Base-by-base conservation (phyloP, 2,888 invertebrate genomes). In the Acleris laterana region DNA sequence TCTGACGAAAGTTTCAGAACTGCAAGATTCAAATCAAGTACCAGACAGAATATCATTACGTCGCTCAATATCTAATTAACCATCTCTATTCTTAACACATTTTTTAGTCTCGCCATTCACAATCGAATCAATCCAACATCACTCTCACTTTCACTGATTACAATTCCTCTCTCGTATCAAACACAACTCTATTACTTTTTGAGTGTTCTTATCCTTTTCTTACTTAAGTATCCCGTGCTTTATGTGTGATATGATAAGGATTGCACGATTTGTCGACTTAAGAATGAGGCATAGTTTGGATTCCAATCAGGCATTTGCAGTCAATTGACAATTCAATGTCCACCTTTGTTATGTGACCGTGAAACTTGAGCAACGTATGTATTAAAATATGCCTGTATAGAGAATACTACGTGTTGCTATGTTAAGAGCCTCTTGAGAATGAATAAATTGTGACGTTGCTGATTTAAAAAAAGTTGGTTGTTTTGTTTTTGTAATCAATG, bases 71-170 rank as follows among this genome's bases (percentile, higher is more conserved):
- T 62, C 61, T 56, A 61, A 66, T 66, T 61, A 61, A 66, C 50
- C 61, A 62, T 57, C 66, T 46, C 38, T 57, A 79, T 77, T 71
- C 77, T 79, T 78, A 71, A 77, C 77, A 75, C 72, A 72, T 76
- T 74, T 70, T 55, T 61, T 72, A 68, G 72, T 67, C 71, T 72
- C 62, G 57, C 66, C 62, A 57, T 46, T 57, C 51, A 62, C 62
- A 66, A 61, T 48, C 46, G 44, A 56, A 61, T 55, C 65, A 61
- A 61, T 56, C 56, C 48, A 48, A 51, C 60, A 55, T 74, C 77
- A 85, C 85, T 83, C 77, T 85, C 76, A 78, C 85, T 87, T 84
- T 87, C 82, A 74, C 76, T 69, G 74, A 81, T 85, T 82, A 77
- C 76, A 76, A 83, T 81, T 84, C 78, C 74, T 71, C 74, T 66